These are phyloP conservation scores for Cyanistes caeruleus DNA, from an alignment of 2,113 vertebrate species.

Conservation along the genomic window DNA sequence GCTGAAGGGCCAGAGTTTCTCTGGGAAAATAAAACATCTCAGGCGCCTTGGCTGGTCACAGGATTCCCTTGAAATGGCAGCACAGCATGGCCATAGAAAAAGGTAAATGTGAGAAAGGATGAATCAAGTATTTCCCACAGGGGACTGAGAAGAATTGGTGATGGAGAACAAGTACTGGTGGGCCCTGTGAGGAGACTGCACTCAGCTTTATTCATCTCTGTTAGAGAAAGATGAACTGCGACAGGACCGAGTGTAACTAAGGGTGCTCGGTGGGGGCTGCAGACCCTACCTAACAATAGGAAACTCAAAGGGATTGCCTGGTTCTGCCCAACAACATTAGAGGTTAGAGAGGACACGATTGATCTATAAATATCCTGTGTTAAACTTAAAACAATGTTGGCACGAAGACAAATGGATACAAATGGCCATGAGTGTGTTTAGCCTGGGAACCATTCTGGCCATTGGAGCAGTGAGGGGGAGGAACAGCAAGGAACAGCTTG, in stretches of 20 bases:
- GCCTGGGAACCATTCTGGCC: slow-evolving; percentile 7
- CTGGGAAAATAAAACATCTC: not conserved
- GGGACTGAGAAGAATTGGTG: not conserved
- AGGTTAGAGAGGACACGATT: slow-evolving; percentile 10
- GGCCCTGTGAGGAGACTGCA: not conserved
- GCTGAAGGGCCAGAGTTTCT: not conserved
- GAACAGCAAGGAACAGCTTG: not conserved
- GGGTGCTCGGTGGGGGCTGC: not conserved
- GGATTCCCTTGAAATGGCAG: not conserved
- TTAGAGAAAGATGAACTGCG: rapidly evolving
- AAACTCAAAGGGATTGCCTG: not conserved
- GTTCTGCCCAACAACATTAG: not conserved
- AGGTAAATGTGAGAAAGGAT: not conserved
- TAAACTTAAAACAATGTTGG: slow-evolving; percentile 65
- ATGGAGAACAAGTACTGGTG: not conserved
- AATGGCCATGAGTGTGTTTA: slow-evolving; percentile 17
- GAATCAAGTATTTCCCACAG: not conserved
- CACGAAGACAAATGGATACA: slow-evolving; percentile 57
- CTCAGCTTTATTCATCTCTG: not conserved
- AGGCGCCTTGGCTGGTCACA: not conserved
- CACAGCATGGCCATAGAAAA: rapidly evolving
- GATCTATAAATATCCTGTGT: slow-evolving; percentile 53
- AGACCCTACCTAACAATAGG: not conserved
- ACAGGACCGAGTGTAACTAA: not conserved
- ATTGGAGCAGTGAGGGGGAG: not conserved